These are phyloP conservation scores for Xestoiulus laeticollis DNA, from an alignment of 2,888 invertebrate genomes.

Conservation along the genomic window DNA sequence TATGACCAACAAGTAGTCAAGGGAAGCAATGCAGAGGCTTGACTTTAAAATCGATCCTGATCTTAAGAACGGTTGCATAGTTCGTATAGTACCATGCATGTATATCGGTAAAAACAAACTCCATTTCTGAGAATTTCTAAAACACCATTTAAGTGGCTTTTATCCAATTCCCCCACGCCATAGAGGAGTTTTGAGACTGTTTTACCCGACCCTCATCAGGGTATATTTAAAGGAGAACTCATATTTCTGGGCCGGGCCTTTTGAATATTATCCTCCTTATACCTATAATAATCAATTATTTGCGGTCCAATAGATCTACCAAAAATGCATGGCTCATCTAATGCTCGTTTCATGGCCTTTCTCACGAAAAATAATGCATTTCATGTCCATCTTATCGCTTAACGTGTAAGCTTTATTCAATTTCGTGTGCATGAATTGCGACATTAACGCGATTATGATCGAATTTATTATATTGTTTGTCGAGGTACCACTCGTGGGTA, in stretches of 20 bases:
- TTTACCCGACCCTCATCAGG: background rate
- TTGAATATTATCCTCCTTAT: background rate
- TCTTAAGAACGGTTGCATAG: background rate
- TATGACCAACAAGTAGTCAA: background rate
- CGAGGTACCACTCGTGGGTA: background rate
- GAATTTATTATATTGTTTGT: conserved; percentile 28
- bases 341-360: background rate
- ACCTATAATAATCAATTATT: conserved; percentile 11
- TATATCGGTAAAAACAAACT: background rate
- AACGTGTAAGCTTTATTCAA: conserved; percentile 12
- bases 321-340: background rate
- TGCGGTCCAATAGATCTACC: background rate
- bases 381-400: background rate
- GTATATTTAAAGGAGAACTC: conserved; percentile 2
- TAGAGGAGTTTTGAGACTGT: background rate
- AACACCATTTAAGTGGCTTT: background rate
- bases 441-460: conserved; percentile 19
- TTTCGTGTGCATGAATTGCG: conserved; percentile 7
- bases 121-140: background rate
- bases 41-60: background rate
- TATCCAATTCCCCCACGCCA: conserved; percentile 25
- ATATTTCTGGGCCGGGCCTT: background rate
- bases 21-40: background rate
- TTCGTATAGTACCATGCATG: background rate
- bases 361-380: conserved; percentile 1